These are phyloP conservation scores for Gryllus bimaculatus DNA, from an alignment of 1,140 invertebrate species.

Conservation along the genomic window DNA sequence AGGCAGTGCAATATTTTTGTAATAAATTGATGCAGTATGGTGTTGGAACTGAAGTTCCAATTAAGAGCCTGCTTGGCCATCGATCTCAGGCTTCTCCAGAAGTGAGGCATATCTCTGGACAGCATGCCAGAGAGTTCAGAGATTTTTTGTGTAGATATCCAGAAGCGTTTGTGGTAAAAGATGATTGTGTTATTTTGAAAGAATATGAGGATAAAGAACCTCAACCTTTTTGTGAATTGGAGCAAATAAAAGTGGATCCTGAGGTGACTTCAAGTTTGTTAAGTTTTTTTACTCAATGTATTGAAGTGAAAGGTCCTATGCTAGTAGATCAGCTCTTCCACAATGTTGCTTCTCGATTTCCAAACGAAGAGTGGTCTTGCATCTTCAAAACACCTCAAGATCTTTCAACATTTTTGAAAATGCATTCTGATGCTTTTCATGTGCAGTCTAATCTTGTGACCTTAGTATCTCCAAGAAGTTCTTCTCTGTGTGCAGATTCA, in stretches of 20 bases:
- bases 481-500: background rate
- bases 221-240: slow-evolving; percentile 51
- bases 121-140: slow-evolving; percentile 87
- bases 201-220: slow-evolving; percentile 50
- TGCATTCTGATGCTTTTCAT: slow-evolving; percentile 82
- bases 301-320: slow-evolving; percentile 67
- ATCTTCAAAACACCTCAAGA: slow-evolving; percentile 82
- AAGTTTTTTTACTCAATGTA: slow-evolving; percentile 66
- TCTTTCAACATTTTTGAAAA: slow-evolving; percentile 75
- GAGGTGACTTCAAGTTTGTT: slow-evolving; percentile 63
- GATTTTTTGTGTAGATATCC: slow-evolving; percentile 80
- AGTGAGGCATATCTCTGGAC: slow-evolving; percentile 86
- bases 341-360: slow-evolving; percentile 64
- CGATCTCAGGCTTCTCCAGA: slow-evolving; percentile 88
- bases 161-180: slow-evolving; percentile 79
- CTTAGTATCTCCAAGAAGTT: slow-evolving; percentile 40
- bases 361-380: slow-evolving; percentile 64
- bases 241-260: slow-evolving; percentile 70
- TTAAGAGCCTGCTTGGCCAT: slow-evolving; percentile 86
- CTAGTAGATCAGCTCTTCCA: slow-evolving; percentile 78
- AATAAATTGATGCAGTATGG: slow-evolving; percentile 84
- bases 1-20: slow-evolving; percentile 91
- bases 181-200: slow-evolving; percentile 70
- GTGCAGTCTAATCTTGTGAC: slow-evolving; percentile 83
- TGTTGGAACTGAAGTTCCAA: slow-evolving; percentile 80